A percentile compares a stretch with the other conserved stretches of the same genome.
Evolutionary conservation across 92 coral and sea anemone genomes (phyloP).

Genomic region (Parazoanthus atlanticus): DNA sequence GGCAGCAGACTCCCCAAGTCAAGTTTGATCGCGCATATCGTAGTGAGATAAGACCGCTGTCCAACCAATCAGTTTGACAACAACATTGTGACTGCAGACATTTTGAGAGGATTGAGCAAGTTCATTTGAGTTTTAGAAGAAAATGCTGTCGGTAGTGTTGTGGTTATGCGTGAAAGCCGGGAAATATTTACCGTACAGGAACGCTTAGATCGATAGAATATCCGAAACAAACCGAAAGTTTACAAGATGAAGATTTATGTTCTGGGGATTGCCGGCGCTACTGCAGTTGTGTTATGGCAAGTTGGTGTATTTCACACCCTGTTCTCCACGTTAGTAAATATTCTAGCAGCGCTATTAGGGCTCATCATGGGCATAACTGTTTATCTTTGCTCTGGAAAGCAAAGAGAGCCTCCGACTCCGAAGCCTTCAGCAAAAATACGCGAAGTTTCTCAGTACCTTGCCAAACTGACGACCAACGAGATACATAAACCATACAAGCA

Average conservation of each 20-base stretch:
- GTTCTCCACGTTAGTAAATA: slow-evolving; percentile 58
- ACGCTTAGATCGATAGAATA: background rate
- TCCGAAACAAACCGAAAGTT: background rate
- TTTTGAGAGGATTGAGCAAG: background rate
- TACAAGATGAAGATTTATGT: slow-evolving; percentile 60
- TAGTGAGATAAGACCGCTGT: slow-evolving; percentile 13
- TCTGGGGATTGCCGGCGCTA: slow-evolving; percentile 45
- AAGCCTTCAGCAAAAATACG: slow-evolving; percentile 64
- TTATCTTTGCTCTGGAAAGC: slow-evolving; percentile 84
- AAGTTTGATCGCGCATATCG: slow-evolving; percentile 17
- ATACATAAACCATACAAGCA: slow-evolving; percentile 85
- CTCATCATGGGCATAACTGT: slow-evolving; percentile 78
- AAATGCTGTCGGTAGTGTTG: background rate
- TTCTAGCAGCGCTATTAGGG: slow-evolving; percentile 76
- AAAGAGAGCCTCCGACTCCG: slow-evolving; percentile 75
- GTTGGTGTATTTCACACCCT: slow-evolving; percentile 81
- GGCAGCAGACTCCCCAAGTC: background rate
- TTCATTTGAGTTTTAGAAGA: background rate
- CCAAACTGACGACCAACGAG: slow-evolving; percentile 67
- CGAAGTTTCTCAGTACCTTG: slow-evolving; percentile 77
- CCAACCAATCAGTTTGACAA: background rate
- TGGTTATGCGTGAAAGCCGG: background rate
- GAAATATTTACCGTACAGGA: background rate
- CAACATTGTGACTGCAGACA: background rate
- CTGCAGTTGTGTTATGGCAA: slow-evolving; percentile 70